Evolutionary conservation across 2,113 vertebrate genomes (phyloP).

Genomic region (Promerops cafer): DNA sequence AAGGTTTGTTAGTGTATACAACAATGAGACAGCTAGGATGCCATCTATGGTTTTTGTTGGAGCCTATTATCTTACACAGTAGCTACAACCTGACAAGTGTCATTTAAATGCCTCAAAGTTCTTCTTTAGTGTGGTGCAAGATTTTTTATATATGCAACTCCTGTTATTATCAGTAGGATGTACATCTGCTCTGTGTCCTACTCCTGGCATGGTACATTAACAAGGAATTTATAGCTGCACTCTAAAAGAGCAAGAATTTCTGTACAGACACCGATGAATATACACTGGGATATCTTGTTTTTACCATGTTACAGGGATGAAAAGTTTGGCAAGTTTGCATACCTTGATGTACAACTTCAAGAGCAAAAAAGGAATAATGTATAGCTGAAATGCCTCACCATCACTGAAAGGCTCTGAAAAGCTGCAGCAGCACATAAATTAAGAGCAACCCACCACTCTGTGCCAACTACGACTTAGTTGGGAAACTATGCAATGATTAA

Average conservation of each 20-base stretch:
- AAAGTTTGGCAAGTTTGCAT: background rate
- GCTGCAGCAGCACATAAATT: constrained; percentile 66
- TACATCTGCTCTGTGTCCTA: background rate
- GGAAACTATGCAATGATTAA: constrained; percentile 78
- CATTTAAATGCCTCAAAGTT: background rate
- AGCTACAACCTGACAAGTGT: background rate
- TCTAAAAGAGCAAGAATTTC: background rate
- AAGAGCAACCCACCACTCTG: constrained; percentile 49
- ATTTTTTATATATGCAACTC: background rate
- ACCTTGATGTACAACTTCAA: background rate
- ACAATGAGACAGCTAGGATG: background rate
- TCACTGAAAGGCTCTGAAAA: constrained; percentile 58
- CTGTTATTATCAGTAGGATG: background rate
- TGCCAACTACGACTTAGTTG: constrained; percentile 75
- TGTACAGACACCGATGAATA: background rate
- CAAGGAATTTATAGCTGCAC: background rate
- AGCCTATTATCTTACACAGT: background rate
- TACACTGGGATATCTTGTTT: background rate
- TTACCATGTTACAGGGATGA: background rate
- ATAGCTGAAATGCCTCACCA: constrained; percentile 37
- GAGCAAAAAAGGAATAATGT: constrained; percentile 47
- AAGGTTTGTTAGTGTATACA: background rate
- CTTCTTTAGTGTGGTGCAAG: background rate
- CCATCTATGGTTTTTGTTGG: background rate
- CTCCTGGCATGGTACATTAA: background rate